Evolutionary conservation across 2,113 vertebrate species (phyloP).

Genomic region (Serilophus lunatus): DNA sequence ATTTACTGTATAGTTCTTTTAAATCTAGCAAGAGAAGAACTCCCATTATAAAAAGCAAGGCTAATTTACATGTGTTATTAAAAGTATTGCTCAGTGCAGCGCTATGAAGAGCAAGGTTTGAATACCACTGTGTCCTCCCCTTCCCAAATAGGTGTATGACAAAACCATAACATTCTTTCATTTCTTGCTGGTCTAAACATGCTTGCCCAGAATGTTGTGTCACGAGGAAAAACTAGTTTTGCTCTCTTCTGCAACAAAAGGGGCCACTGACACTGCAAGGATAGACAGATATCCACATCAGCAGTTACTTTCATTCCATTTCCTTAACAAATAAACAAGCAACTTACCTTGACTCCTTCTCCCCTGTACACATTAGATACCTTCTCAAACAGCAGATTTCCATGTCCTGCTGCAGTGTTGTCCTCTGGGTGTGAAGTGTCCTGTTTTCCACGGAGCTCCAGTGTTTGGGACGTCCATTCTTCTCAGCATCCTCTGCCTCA

Average conservation of each 20-base stretch:
- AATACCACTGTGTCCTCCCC: background rate
- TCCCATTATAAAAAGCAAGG: background rate
- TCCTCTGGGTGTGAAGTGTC: background rate
- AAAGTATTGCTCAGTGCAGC: background rate
- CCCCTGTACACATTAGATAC: background rate
- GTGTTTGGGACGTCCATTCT: background rate
- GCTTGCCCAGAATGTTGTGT: background rate
- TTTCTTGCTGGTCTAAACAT: background rate
- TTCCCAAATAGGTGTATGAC: background rate
- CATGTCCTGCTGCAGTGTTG: background rate
- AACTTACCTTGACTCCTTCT: background rate
- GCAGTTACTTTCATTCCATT: background rate
- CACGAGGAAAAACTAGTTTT: background rate
- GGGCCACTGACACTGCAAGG: background rate
- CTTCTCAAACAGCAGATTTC: background rate
- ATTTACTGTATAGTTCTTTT: background rate
- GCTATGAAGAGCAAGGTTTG: background rate
- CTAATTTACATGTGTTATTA: background rate
- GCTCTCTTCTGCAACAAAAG: background rate
- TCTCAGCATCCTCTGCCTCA: background rate
- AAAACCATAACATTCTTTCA: background rate
- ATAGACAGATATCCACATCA: background rate
- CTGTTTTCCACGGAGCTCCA: background rate
- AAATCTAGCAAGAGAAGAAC: background rate
- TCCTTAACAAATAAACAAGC: background rate